Evolutionary conservation across 2,888 invertebrate species (phyloP), one percentile per base, ranked within the genome.

Genomic region (Phengaris arion): DNA sequence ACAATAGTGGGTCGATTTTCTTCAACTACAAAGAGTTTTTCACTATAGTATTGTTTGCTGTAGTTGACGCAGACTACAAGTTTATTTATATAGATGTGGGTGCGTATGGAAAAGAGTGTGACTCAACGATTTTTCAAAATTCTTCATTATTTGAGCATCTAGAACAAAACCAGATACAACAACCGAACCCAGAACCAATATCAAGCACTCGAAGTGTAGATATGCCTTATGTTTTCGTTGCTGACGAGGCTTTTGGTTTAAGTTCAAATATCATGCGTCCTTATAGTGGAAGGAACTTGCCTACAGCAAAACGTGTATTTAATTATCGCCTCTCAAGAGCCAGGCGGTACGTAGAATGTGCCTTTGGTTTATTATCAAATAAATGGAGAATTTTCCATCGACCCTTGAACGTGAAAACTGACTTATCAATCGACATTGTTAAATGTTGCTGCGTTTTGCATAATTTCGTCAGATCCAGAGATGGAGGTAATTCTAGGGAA

Each of bases 41-140:
- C 48, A 4, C 51, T 70, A 51, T 51, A 48, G 69, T 70, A 48
- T 70, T 70, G 15, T n/a, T 13, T 70, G n/a, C 51, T 70, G 69
- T 51, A 48, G 69, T 48, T 13, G 51, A 70, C 6, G 69, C 69
- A n/a, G 48, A 70, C n/a, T 70, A 70, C n/a, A 48, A 6, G 13
- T 70, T 70, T 48, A 70, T 48, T 70, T 70, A 46, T 70, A 70
- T 51, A 70, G 69, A 70, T 6, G 69, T 70, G n/a, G 69, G 48
- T 6, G 69, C 69, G 6, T 70, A 70, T 70, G 69, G 69, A 70
- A 70, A 35, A 48, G 45, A 54, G 9, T 46, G 51, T n/a, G 69
- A 70, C 69, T 70, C n/a, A 70, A 70, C 13, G 0, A 70, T 70
- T 48, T 48, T 51, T 51, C 51, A 51, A 51, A 51, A 51, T 51